These are phyloP conservation scores for Congeria kusceri DNA, from an alignment of 2,888 invertebrate genomes.

Conservation along the genomic window DNA sequence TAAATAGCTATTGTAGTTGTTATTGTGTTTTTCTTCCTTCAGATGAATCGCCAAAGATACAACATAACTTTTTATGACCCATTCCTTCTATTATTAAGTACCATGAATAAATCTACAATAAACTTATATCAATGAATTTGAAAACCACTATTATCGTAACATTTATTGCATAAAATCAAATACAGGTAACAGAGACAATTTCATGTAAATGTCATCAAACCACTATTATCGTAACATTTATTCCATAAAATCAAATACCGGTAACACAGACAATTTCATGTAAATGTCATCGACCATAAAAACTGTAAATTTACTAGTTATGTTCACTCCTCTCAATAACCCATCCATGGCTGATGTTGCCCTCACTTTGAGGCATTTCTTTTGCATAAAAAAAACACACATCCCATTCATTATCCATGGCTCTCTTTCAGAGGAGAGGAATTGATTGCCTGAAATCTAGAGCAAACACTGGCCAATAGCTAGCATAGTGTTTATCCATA, in stretches of 20 bases:
- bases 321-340: slow-evolving; percentile 19
- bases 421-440: slow-evolving; percentile 7
- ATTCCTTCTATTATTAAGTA: no score
- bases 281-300: slow-evolving; percentile 23
- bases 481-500: slow-evolving; percentile 27
- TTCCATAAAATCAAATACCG: slow-evolving; percentile 2
- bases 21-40: no score
- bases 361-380: neutral
- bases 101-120: no score
- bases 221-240: neutral
- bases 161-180: slow-evolving; percentile 5
- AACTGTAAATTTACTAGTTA: slow-evolving; percentile 52
- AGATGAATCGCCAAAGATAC: no score
- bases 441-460: slow-evolving; percentile 53
- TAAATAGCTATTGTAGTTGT: no score
- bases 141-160: no score
- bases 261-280: slow-evolving; percentile 28
- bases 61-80: no score
- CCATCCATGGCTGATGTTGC: slow-evolving; percentile 4
- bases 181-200: slow-evolving; percentile 17
- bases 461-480: slow-evolving; percentile 48
- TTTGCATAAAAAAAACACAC: no score
- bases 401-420: neutral
- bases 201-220: slow-evolving; percentile 28
- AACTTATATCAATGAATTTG: no score